Base-by-base conservation (phyloP, 2,113 vertebrate species). In the Syngnathus floridae region DNA sequence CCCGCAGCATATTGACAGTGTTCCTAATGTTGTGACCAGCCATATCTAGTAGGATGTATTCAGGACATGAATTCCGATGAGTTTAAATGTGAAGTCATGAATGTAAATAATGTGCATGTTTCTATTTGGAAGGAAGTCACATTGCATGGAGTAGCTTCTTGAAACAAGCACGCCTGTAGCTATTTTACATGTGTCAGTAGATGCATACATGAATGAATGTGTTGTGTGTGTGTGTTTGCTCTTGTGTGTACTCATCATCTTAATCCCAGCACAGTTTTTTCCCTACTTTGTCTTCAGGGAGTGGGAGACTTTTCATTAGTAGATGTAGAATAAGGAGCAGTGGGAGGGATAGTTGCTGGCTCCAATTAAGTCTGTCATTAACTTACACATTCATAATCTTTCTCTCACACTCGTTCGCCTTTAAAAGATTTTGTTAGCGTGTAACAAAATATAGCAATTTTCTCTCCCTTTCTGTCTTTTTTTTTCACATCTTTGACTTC, bases 291-390 rank as follows among this genome's bases (percentile, higher is more conserved):
- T 70, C 82, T 75, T 67, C 35, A n/a, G 74, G 75, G 79, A 85
- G 73, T 63, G 67, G 80, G 65, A 78, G 70, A 49, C 55, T 79
- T 78, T 75, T 80, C 81, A 84, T 86, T 83, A 82, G 77, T 67
- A 72, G 70, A 82, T 78, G 79, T 66, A 69, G 71, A 82, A 74
- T 73, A 69, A 75, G 74, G 66, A 79, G 70, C 75, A 69, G 74
- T 67, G 74, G 78, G 82, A 73, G 81, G 72, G 73, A 76, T 76
- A 71, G 76, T 79, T 70, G 71, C 73, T 71, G 68, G 68, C 72
- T 77, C 77, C 76, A 84, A 80, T 83, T 86, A 86, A 77, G 65
- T 72, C 71, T 75, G 68, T 75, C 75, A 83, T 88, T 86, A 86
- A 76, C 64, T 73, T 46, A 69, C 65, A 48, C 52, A 41, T 38